phyloP scores from a whole-genome alignment of 2,888 invertebrate genomes.

The Archaeoteleia sp. region DNA sequence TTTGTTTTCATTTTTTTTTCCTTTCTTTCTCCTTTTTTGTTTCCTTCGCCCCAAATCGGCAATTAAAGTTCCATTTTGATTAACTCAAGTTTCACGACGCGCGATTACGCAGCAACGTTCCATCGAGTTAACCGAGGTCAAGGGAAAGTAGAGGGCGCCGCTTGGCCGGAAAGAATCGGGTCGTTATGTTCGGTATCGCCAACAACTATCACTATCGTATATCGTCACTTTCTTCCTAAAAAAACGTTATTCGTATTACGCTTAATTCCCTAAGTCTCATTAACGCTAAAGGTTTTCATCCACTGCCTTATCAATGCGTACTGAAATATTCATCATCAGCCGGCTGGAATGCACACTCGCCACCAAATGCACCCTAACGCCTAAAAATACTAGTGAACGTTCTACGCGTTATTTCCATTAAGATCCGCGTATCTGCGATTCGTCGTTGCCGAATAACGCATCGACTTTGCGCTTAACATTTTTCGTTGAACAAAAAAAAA shows the following conservation, averaged over 20 bases:
- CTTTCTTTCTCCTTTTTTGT: too few relatives aligned
- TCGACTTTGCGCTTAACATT: too few relatives aligned
- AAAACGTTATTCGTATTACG: too few relatives aligned
- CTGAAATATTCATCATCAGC: slow-evolving; percentile 47
- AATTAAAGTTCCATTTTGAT: slow-evolving; percentile 3
- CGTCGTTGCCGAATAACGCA: slow-evolving; percentile 3
- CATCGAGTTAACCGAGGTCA: slow-evolving; percentile 28
- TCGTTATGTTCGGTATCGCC: background rate
- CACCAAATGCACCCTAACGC: slow-evolving; percentile 61
- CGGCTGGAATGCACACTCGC: slow-evolving; percentile 65
- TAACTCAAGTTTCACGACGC: background rate
- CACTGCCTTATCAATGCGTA: too few relatives aligned
- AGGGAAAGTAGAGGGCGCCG: slow-evolving; percentile 35
- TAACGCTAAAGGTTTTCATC: too few relatives aligned
- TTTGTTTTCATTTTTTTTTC: too few relatives aligned
- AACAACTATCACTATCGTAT: slow-evolving; percentile 10
- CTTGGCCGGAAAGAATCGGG: slow-evolving; percentile 31
- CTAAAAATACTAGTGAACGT: slow-evolving; percentile 59
- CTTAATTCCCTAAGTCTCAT: too few relatives aligned
- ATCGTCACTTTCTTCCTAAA: slow-evolving; percentile 5
- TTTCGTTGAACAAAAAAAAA: too few relatives aligned
- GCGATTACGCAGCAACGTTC: slow-evolving; percentile 5
- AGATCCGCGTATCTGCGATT: slow-evolving; percentile 13
- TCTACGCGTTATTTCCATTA: slow-evolving; percentile 45
- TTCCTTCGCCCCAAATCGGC: too few relatives aligned